phyloP scores from a whole-genome alignment of 2,113 vertebrate species.

The Trichomycterus rosablanca region DNA sequence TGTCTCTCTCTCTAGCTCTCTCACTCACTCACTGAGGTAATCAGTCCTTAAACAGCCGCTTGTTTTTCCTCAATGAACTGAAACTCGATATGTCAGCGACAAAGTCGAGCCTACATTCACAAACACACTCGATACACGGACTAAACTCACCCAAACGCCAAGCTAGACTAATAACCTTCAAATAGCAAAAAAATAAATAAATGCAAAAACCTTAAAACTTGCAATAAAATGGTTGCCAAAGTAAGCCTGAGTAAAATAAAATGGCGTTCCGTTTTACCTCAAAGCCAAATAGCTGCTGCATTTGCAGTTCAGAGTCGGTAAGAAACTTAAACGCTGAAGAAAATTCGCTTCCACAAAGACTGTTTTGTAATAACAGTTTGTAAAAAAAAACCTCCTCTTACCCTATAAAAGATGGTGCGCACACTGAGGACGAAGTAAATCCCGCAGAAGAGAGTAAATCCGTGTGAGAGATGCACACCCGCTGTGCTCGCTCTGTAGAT shows the following conservation, averaged over 20 bases:
- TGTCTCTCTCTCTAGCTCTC: no score
- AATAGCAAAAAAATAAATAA: no score
- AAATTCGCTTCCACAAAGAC: background rate
- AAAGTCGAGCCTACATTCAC: constrained; percentile 64
- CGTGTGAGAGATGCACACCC: constrained; percentile 39
- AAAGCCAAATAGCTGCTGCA: constrained; percentile 36
- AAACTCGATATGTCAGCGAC: constrained; percentile 60
- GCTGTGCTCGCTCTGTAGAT: constrained; percentile 15
- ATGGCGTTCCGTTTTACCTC: constrained; percentile 60
- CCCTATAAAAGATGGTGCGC: constrained; percentile 39
- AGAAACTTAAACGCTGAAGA: constrained; percentile 32
- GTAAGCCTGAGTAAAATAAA: constrained; percentile 58
- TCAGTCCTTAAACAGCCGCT: constrained; percentile 44
- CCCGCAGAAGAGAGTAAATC: constrained; percentile 49
- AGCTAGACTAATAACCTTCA: no score
- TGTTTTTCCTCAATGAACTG: constrained; percentile 75
- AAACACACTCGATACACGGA: constrained; percentile 50
- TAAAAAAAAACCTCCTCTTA: constrained; percentile 38
- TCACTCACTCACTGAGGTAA: background rate
- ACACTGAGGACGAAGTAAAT: background rate
- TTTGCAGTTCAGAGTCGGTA: constrained; percentile 32
- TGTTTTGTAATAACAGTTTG: no score
- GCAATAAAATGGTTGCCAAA: constrained; percentile 56
- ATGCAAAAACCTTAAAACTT: background rate
- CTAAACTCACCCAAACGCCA: constrained; percentile 27